A percentile compares a stretch with the other conserved stretches of the same genome.
Evolutionary conservation across 1,140 invertebrate species (phyloP).

Genomic region (Stegodyphus mimosarum): DNA sequence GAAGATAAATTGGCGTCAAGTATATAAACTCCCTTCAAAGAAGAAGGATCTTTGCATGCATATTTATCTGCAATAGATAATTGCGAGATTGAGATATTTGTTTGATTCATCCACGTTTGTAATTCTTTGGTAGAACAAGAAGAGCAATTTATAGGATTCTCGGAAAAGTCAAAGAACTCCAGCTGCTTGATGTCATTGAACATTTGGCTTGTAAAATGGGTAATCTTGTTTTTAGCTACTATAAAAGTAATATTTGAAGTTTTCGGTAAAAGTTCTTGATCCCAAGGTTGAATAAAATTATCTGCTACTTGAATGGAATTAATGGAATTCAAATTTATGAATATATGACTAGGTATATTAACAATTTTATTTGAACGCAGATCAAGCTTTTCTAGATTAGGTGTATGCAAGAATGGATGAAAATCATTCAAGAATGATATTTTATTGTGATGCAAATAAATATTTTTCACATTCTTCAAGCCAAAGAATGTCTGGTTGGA

Average conservation of each 20-base stretch:
- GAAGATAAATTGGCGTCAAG: background rate
- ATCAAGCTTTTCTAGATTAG: background rate
- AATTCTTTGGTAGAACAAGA: constrained; percentile 10
- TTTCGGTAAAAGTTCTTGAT: background rate
- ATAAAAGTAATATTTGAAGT: background rate
- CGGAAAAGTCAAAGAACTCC: background rate
- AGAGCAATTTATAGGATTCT: constrained; percentile 29
- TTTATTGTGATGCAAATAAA: background rate
- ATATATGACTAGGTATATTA: background rate
- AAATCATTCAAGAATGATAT: constrained; percentile 1
- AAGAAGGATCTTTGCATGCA: background rate
- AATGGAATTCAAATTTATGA: background rate
- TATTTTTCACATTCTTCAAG: background rate
- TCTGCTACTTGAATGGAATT: background rate
- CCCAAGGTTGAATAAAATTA: constrained; percentile 30
- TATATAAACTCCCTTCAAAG: background rate
- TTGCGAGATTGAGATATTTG: background rate
- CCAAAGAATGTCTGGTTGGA: constrained; percentile 3
- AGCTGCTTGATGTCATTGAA: constrained; percentile 12
- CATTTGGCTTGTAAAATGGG: constrained; percentile 12
- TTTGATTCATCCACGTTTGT: constrained; percentile 5
- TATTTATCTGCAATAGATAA: background rate
- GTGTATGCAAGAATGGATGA: constrained; percentile 3
- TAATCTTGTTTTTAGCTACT: background rate
- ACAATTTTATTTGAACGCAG: constrained; percentile 2